phyloP scores from a whole-genome alignment of 2,888 invertebrate species.

The Drosophila nr. medialis region DNA sequence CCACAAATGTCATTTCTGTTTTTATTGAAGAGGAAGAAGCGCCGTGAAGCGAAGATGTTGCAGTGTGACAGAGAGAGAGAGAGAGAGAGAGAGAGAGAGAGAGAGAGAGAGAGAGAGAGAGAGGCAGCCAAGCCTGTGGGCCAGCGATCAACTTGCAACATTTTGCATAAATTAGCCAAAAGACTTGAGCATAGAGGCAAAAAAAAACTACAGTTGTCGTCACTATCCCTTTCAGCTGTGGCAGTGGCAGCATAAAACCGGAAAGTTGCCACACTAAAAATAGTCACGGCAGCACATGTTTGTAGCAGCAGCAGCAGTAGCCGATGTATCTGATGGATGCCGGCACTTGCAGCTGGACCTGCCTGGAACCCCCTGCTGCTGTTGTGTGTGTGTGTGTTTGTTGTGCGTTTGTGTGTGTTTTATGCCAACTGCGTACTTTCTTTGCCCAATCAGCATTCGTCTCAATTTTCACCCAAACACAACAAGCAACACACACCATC shows the following conservation, averaged over 20 bases:
- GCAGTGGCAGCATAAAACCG: conserved; percentile 34
- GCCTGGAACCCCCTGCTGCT: not conserved
- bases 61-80: not conserved
- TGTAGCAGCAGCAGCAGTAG: not conserved
- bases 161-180: conserved; percentile 73
- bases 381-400: not conserved
- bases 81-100: not conserved
- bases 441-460: conserved; percentile 43
- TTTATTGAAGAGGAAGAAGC: conserved; percentile 56
- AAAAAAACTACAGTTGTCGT: not conserved
- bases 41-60: conserved; percentile 39
- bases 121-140: conserved; percentile 45
- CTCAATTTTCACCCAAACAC: conserved; percentile 19
- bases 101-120: not conserved
- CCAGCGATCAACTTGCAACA: conserved; percentile 52
- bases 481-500: conserved; percentile 19
- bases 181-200: conserved; percentile 2
- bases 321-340: conserved; percentile 11
- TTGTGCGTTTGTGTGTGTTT: conserved; percentile 7
- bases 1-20: conserved; percentile 76
- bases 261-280: conserved; percentile 44
- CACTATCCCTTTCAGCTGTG: conserved; percentile 32
- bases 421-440: conserved; percentile 60
- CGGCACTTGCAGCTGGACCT: not conserved
- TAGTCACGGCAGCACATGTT: conserved; percentile 23